Conservation (phyloP, 1,140 invertebrate species). For the Hylaeus volcanicus region DNA sequence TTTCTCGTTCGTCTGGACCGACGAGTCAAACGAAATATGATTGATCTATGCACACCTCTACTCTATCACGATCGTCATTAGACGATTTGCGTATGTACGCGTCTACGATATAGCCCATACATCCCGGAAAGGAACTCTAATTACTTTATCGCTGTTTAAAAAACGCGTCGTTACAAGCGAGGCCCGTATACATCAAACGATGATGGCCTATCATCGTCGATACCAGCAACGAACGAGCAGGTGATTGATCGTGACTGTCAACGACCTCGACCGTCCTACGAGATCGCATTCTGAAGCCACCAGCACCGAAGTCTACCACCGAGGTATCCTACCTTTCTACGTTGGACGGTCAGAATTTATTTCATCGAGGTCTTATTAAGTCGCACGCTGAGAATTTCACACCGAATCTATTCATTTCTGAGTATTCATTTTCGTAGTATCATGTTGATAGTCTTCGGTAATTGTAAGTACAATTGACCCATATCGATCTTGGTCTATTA, state of each 20-base stretch:
- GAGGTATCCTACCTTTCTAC: no score
- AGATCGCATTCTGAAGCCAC: neutral
- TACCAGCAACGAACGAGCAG: constrained; percentile 4
- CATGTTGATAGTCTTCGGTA: no score
- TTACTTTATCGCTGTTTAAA: constrained; percentile 21
- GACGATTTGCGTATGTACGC: constrained; percentile 37
- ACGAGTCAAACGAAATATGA: constrained; percentile 9
- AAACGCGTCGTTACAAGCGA: constrained; percentile 16
- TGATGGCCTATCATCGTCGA: constrained; percentile 27
- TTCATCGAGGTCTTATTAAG: no score
- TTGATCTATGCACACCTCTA: constrained; percentile 39
- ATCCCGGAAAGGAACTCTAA: constrained; percentile 34
- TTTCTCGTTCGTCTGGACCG: neutral
- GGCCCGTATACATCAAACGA: constrained; percentile 30
- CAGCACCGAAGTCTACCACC: neutral
- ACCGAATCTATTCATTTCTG: no score
- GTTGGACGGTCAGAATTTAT: no score
- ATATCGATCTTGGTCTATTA: no score
- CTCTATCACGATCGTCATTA: constrained; percentile 37
- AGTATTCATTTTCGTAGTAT: no score
- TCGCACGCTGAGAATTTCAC: no score
- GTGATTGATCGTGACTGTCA: constrained; percentile 33
- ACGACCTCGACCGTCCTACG: neutral
- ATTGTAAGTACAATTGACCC: no score
- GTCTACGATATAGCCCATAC: constrained; percentile 10